Conservation (phyloP, 2,113 vertebrate genomes). For the Tyrannus savana region DNA sequence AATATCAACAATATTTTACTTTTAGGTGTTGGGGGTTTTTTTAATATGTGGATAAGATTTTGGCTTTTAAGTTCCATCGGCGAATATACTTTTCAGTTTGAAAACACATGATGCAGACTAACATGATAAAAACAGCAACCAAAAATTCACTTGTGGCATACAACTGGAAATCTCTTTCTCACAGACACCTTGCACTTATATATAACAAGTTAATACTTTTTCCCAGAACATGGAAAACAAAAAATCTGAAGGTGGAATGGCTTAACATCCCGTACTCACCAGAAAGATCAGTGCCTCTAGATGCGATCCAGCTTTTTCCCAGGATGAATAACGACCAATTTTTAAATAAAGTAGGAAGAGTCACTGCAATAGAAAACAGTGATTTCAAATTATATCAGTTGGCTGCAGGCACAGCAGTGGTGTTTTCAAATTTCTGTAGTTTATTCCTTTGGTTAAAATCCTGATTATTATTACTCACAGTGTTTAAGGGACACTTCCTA, state of each 20-base stretch:
- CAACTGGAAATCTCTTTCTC: background rate
- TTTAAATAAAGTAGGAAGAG: background rate
- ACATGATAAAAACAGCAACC: background rate
- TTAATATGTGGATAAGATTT: background rate
- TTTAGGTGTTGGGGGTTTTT: no score
- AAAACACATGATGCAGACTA: background rate
- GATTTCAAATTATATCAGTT: background rate
- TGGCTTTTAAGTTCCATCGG: background rate
- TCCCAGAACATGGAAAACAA: background rate
- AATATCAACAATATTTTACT: background rate
- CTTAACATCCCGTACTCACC: background rate
- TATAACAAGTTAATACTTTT: background rate
- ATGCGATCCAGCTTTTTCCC: background rate
- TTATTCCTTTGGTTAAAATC: background rate
- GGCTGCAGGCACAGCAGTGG: background rate
- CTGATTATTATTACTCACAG: background rate
- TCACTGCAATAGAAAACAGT: background rate
- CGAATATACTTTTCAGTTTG: background rate
- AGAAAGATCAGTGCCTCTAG: background rate
- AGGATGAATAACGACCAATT: rapidly evolving
- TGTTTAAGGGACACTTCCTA: background rate
- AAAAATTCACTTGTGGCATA: background rate
- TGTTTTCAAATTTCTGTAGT: background rate
- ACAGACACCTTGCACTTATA: background rate
- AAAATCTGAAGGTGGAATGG: background rate